Evolutionary conservation across 2,797 vertebrate genomes (phyloP).

Genomic region (Enteromius unitaeniatus): DNA sequence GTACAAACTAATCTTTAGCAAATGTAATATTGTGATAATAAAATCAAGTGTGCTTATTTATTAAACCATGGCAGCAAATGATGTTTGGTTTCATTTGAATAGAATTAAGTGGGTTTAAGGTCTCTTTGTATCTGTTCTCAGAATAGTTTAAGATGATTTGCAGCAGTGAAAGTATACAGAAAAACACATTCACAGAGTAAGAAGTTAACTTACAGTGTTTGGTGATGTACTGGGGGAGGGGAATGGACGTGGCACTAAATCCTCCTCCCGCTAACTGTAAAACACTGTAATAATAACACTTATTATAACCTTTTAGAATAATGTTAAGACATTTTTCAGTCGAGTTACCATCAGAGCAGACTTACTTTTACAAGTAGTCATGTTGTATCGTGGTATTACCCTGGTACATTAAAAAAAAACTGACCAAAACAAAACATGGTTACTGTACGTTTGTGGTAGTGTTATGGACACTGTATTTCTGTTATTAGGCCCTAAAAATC

Average conservation of each 20-base stretch:
- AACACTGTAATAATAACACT: neutral
- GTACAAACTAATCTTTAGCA: neutral
- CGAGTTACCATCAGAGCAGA: neutral
- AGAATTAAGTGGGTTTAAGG: neutral
- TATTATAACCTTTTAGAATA: neutral
- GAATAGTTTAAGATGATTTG: neutral
- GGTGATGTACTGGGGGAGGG: constrained; percentile 23
- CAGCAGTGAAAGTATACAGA: neutral
- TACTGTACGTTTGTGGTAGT: neutral
- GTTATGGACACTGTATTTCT: neutral
- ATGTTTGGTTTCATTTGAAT: neutral
- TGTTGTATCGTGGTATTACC: neutral
- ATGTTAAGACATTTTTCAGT: neutral
- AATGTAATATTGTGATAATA: neutral
- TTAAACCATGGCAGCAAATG: neutral
- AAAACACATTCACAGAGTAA: neutral
- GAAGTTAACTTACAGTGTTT: constrained; percentile 9
- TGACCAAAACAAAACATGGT: neutral
- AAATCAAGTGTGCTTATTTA: neutral
- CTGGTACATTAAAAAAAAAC: neutral
- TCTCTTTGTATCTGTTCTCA: neutral
- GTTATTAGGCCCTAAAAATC: neutral
- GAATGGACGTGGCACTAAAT: constrained; percentile 44
- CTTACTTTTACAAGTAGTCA: neutral
- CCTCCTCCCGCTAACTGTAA: neutral